Evolutionary conservation across 2,888 invertebrate genomes (phyloP).

Genomic region (Lithophane ornitopus): DNA sequence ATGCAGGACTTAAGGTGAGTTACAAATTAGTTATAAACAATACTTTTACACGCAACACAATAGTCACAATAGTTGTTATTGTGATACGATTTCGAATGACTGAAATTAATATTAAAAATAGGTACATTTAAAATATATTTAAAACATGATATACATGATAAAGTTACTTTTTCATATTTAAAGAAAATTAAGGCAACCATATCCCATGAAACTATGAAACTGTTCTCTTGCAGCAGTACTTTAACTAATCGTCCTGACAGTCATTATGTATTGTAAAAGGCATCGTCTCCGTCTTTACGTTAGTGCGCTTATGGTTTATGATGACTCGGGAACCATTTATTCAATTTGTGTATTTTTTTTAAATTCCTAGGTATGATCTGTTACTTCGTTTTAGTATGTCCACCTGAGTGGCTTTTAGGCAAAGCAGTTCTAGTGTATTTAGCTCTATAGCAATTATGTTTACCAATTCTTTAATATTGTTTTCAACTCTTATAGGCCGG

Average conservation of each 20-base stretch:
- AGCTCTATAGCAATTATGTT: too few species aligned
- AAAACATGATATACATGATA: too few species aligned
- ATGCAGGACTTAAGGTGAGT: conserved; percentile 38
- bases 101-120: neutral
- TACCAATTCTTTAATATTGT: neutral
- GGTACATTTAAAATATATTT: too few species aligned
- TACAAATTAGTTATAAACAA: too few species aligned
- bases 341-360: conserved; percentile 19
- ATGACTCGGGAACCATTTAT: conserved; percentile 17
- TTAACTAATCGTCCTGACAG: neutral
- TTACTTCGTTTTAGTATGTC: neutral
- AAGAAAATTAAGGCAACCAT: neutral
- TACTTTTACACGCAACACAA: too few species aligned
- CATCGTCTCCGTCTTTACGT: neutral
- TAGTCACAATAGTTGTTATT: neutral
- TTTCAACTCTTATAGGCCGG: neutral
- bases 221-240: neutral
- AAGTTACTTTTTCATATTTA: too few species aligned
- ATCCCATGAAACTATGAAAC: neutral
- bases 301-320: neutral
- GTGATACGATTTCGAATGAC: neutral
- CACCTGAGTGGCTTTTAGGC: neutral
- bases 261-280: neutral
- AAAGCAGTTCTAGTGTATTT: neutral
- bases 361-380: neutral